Evolutionary conservation across 2,797 vertebrate species (phyloP).

Genomic region (Taeniopygia guttata): DNA sequence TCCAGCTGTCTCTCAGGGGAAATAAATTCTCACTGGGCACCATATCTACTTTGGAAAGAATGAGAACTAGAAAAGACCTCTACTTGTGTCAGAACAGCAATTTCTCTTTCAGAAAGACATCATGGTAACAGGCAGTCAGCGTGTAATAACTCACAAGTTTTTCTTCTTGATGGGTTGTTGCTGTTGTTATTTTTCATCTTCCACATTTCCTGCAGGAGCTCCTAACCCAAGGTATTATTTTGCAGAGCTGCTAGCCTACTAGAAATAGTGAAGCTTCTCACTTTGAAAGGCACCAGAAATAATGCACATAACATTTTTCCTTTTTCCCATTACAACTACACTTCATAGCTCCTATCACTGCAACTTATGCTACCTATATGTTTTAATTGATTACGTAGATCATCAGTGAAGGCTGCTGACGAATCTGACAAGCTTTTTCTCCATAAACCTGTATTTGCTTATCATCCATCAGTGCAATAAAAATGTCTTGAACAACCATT

Average conservation of each 20-base stretch:
- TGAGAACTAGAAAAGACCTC: neutral
- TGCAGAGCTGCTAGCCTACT: neutral
- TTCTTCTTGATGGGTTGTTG: neutral
- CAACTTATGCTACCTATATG: neutral
- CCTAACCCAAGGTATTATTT: neutral
- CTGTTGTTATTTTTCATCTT: neutral
- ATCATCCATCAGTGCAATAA: neutral
- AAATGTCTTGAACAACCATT: neutral
- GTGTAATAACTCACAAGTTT: neutral
- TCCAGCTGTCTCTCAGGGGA: neutral
- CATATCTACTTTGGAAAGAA: neutral
- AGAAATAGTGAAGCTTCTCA: neutral
- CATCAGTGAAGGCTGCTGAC: neutral
- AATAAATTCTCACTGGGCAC: neutral
- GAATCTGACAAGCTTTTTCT: neutral
- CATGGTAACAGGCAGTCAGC: neutral
- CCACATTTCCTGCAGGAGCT: neutral
- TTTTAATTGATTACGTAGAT: neutral
- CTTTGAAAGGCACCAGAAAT: neutral
- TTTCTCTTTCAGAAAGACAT: neutral
- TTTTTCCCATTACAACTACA: neutral
- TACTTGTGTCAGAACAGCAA: neutral
- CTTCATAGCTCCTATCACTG: neutral
- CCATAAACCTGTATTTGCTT: neutral
- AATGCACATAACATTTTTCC: neutral